Percentiles rank a stretch among this genome's conserved stretches.
Evolutionary conservation across 2,888 invertebrate species (phyloP).

Genomic region (Eupithecia exiguata): DNA sequence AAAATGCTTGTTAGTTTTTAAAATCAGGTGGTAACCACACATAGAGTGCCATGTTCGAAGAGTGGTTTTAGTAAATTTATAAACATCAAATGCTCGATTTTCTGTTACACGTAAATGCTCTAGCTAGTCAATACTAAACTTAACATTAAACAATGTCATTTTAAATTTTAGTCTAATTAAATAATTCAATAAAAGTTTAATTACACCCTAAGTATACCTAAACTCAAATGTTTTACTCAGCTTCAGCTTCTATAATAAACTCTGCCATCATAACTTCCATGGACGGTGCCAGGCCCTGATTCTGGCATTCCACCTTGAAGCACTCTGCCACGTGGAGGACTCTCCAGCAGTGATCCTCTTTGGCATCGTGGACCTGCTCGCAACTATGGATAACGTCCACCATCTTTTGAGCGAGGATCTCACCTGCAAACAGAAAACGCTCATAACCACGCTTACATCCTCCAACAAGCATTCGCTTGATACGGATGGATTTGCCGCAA

Average conservation of each 20-base stretch:
- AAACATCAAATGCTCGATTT: no score
- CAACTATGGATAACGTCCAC: constrained; percentile 65
- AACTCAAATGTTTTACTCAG: background rate
- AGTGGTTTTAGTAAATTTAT: no score
- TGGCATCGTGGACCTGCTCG: constrained; percentile 60
- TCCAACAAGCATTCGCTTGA: background rate
- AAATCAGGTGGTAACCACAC: no score
- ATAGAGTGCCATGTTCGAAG: no score
- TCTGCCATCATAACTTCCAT: constrained; percentile 72
- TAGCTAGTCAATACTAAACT: no score
- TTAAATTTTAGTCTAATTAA: background rate
- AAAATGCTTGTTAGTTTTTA: no score
- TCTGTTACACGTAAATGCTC: no score
- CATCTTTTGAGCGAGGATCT: constrained; percentile 63
- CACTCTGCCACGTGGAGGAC: constrained; percentile 72
- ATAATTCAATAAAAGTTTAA: no score
- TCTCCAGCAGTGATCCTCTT: constrained; percentile 71
- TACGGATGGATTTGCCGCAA: no score
- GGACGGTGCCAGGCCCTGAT: constrained; percentile 63
- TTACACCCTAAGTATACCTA: background rate
- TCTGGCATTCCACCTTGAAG: constrained; percentile 63
- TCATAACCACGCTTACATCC: background rate
- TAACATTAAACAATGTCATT: no score
- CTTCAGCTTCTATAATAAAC: constrained; percentile 71
- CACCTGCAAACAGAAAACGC: constrained; percentile 51